Conservation (phyloP, 2,888 invertebrate species). For the Cryptocephalus moraei region DNA sequence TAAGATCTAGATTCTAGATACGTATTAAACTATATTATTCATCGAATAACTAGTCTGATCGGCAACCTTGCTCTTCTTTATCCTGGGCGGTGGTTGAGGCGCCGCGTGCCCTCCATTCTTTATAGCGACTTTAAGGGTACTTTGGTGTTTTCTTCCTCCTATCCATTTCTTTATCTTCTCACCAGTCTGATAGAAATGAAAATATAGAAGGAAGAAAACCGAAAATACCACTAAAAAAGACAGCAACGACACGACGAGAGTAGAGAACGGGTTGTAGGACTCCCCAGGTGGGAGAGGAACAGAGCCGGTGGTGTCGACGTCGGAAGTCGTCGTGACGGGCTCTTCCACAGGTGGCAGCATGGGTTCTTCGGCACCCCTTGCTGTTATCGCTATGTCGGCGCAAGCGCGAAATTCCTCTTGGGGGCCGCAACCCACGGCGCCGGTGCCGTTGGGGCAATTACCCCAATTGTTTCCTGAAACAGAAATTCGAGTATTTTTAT, state of each 20-base stretch:
- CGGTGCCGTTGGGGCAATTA: slow-evolving; percentile 24
- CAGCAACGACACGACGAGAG: slow-evolving; percentile 51
- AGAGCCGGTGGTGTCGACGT: slow-evolving; percentile 30
- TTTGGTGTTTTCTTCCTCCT: slow-evolving; percentile 6
- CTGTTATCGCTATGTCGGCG: slow-evolving; percentile 26
- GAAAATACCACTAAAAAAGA: slow-evolving; percentile 57
- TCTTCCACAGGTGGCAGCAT: slow-evolving; percentile 32
- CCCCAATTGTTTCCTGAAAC: slow-evolving; percentile 33
- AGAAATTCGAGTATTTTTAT: slow-evolving; percentile 1
- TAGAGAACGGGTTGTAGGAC: slow-evolving; percentile 42
- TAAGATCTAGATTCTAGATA: no score
- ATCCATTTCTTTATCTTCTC: slow-evolving; percentile 55
- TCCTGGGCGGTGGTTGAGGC: slow-evolving; percentile 29
- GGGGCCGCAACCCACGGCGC: slow-evolving; percentile 29
- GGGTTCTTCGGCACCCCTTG: slow-evolving; percentile 30
- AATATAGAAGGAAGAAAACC: slow-evolving; percentile 56
- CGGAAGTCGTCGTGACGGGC: slow-evolving; percentile 29
- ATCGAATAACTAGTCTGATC: background rate
- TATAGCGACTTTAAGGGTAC: background rate
- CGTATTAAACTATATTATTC: no score
- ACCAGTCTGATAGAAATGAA: slow-evolving; percentile 67
- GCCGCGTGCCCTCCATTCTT: background rate
- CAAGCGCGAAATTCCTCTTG: slow-evolving; percentile 33
- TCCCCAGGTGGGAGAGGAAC: slow-evolving; percentile 7
- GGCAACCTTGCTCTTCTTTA: slow-evolving; percentile 17